These are phyloP conservation scores for Strigops habroptila DNA, from an alignment of 2,113 vertebrate species.

Conservation along the genomic window DNA sequence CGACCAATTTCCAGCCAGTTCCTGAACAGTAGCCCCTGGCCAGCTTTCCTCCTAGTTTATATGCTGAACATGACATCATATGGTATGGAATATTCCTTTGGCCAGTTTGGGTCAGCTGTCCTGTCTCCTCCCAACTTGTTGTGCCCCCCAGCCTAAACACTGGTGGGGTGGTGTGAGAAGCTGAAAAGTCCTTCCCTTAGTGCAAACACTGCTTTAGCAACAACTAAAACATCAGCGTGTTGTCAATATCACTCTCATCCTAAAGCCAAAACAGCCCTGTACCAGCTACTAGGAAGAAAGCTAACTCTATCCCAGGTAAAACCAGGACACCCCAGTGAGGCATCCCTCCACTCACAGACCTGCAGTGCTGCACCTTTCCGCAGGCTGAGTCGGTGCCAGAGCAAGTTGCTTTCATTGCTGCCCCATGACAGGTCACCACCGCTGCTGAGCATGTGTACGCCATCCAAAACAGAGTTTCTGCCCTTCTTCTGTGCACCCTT, in stretches of 20 bases:
- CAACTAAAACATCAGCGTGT: background rate
- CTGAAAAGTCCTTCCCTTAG: background rate
- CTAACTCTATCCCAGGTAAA: background rate
- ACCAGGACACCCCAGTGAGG: background rate
- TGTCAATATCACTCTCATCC: background rate
- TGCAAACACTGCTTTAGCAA: background rate
- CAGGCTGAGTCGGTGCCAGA: background rate
- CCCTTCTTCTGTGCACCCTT: background rate
- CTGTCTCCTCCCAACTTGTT: background rate
- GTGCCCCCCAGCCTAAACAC: fast-evolving
- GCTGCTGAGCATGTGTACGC: background rate
- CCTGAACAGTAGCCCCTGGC: background rate
- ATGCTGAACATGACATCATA: background rate
- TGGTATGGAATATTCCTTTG: background rate
- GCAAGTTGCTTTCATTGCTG: background rate
- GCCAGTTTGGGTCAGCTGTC: background rate
- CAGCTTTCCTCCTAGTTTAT: background rate
- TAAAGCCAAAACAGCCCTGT: background rate
- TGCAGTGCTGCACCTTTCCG: background rate
- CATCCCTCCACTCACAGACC: background rate
- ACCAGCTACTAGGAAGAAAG: background rate
- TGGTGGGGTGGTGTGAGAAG: background rate
- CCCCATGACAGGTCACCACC: background rate
- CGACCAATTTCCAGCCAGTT: background rate
- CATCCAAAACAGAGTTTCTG: background rate